Evolutionary conservation across 2,113 vertebrate species (phyloP).

Genomic region (human): DNA sequence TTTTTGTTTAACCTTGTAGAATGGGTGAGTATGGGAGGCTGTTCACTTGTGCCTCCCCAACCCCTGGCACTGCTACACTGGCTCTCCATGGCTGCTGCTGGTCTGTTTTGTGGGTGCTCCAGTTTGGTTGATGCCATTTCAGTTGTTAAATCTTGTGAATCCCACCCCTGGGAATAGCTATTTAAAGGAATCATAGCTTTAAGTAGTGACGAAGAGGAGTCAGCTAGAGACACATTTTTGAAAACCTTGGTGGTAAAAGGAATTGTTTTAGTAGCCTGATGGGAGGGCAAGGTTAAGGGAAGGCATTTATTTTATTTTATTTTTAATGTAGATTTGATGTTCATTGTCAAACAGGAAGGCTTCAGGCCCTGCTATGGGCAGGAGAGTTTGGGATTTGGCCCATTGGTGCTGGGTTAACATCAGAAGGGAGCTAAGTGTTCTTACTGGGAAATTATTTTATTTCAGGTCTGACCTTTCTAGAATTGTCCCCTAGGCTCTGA

Average conservation of each 20-base stretch:
- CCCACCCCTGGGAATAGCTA: not conserved
- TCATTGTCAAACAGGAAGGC: not conserved
- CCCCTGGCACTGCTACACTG: not conserved
- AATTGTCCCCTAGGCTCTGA: not conserved
- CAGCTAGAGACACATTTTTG: not conserved
- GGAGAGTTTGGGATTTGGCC: not conserved
- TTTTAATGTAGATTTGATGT: not conserved
- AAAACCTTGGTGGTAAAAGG: not conserved
- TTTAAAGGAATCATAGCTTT: not conserved
- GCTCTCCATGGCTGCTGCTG: not conserved
- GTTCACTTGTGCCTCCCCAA: accelerated
- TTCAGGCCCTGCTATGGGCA: not conserved
- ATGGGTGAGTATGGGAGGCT: not conserved
- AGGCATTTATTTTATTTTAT: not conserved
- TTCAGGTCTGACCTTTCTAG: not conserved
- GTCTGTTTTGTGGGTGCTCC: not conserved
- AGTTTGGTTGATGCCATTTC: not conserved
- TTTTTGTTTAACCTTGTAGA: not conserved
- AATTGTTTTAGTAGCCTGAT: not conserved
- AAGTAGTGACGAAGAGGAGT: not conserved
- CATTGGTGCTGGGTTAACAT: not conserved
- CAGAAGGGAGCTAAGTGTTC: not conserved
- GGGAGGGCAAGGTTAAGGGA: not conserved
- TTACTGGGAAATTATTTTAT: not conserved
- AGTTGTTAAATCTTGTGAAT: not conserved